Conservation (phyloP, 1,140 invertebrate species). For the Atopsyche davidsoni region DNA sequence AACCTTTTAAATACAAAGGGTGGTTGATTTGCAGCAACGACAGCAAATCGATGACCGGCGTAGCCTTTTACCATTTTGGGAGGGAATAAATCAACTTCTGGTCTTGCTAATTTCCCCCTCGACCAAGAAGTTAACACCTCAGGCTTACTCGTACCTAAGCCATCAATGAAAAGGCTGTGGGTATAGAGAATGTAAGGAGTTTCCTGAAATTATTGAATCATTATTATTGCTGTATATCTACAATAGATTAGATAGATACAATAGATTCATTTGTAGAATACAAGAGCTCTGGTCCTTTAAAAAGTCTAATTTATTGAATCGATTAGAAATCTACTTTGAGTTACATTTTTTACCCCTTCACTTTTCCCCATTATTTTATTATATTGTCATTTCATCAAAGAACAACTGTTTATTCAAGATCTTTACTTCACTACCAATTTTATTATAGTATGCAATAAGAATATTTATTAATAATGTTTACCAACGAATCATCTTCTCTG, state of each 20-base stretch:
- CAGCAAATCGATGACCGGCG: conserved; percentile 61
- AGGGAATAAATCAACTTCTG: conserved; percentile 58
- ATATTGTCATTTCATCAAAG: too few species aligned
- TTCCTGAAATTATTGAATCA: conserved; percentile 43
- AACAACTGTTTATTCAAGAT: too few species aligned
- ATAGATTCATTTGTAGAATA: too few species aligned
- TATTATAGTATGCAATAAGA: too few species aligned
- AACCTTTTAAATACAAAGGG: conserved; percentile 63
- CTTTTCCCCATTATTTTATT: too few species aligned
- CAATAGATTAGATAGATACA: too few species aligned
- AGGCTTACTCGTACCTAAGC: conserved; percentile 57
- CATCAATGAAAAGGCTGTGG: conserved; percentile 61
- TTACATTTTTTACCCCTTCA: too few species aligned
- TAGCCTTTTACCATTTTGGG: conserved; percentile 60
- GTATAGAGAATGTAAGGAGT: conserved; percentile 63
- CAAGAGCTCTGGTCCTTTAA: too few species aligned
- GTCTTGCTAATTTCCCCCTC: conserved; percentile 53
- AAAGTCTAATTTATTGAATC: too few species aligned
- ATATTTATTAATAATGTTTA: too few species aligned
- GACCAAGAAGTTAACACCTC: conserved; percentile 61
- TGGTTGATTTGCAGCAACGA: conserved; percentile 60
- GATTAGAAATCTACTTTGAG: too few species aligned
- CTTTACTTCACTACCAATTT: too few species aligned
- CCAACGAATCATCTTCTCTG: conserved; percentile 38
- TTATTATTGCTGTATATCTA: conserved; percentile 20